These are phyloP conservation scores for silkworm (Bombyx mori) DNA, from an alignment of 1,140 invertebrate species.

Conservation along the genomic window ASM3026992v2 NC_085115.1:6207501-6208000, in stretches of 20 bases:
- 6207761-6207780: slow-evolving; percentile 27
- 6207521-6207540: slow-evolving; percentile 28
- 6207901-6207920: slow-evolving; percentile 62
- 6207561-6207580: slow-evolving; percentile 48
- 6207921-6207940: slow-evolving; percentile 51
- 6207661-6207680: slow-evolving; percentile 25
- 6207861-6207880: slow-evolving; percentile 41
- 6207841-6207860: slow-evolving; percentile 23
- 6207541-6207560: slow-evolving; percentile 20
- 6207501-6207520: slow-evolving; percentile 35
- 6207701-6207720: slow-evolving; percentile 55
- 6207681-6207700: slow-evolving; percentile 41
- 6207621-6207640: slow-evolving; percentile 47
- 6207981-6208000: slow-evolving; percentile 67
- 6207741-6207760: slow-evolving; percentile 31
- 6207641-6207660: slow-evolving; percentile 41
- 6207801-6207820: slow-evolving; percentile 31
- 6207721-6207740: slow-evolving; percentile 43
- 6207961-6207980: slow-evolving; percentile 64
- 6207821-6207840: slow-evolving; percentile 34
- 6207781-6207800: slow-evolving; percentile 12
- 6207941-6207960: slow-evolving; percentile 53
- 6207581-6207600: slow-evolving; percentile 41
- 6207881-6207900: slow-evolving; percentile 52
- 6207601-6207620: slow-evolving; percentile 37